A percentile compares a stretch with the other conserved stretches of the same genome.
Conservation (phyloP, 2,113 vertebrate species). For the Seriola dumerili region DNA sequence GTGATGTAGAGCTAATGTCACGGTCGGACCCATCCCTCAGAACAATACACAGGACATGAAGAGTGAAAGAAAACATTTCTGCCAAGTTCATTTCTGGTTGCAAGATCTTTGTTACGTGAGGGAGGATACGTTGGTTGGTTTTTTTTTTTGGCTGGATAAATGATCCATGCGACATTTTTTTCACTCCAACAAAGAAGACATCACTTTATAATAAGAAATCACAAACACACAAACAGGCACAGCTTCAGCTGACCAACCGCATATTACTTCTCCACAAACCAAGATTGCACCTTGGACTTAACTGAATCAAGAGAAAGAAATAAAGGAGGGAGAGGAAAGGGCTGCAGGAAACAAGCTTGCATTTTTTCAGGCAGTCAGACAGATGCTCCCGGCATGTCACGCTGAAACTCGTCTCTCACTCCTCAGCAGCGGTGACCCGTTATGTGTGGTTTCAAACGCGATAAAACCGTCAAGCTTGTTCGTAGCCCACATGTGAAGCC, state of each 20-base stretch:
- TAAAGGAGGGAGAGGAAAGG: neutral
- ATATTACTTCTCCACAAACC: neutral
- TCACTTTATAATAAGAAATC: slow-evolving; percentile 4
- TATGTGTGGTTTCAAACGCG: slow-evolving; percentile 65
- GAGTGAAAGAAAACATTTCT: slow-evolving; percentile 2
- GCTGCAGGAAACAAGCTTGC: slow-evolving; percentile 3
- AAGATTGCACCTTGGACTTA: neutral
- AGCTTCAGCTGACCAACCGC: neutral
- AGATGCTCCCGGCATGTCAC: slow-evolving; percentile 42
- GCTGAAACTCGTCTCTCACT: slow-evolving; percentile 35
- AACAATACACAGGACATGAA: neutral
- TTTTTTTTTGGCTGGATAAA: neutral
- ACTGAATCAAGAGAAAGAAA: neutral
- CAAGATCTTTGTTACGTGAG: neutral
- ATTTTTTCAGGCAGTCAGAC: slow-evolving; percentile 18
- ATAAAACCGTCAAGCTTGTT: slow-evolving; percentile 73
- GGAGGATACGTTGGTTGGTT: neutral
- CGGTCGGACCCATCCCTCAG: neutral
- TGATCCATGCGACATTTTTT: neutral
- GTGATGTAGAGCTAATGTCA: neutral
- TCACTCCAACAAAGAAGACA: neutral
- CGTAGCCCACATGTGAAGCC: slow-evolving; percentile 60
- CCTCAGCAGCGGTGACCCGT: slow-evolving; percentile 61
- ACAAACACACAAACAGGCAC: neutral
- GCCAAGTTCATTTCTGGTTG: slow-evolving; percentile 1